Evolutionary conservation across 2,888 invertebrate species (phyloP).

Genomic region (Agrilus mali): DNA sequence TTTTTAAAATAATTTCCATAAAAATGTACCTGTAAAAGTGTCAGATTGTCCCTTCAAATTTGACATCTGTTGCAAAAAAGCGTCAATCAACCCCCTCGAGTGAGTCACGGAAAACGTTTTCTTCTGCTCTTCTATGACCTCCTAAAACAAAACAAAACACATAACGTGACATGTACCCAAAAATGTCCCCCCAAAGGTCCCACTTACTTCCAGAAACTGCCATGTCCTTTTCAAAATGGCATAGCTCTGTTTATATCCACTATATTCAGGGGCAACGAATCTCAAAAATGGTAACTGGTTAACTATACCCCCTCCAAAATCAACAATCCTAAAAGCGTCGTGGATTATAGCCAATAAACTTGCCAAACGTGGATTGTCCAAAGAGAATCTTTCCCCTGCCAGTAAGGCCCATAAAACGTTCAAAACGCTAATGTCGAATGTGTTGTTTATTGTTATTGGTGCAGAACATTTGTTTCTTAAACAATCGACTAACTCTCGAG

Average conservation of each 20-base stretch:
- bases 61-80: constrained; percentile 47
- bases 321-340: constrained; percentile 47
- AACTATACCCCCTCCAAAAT: constrained; percentile 54
- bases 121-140: constrained; percentile 42
- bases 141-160: constrained; percentile 33
- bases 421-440: constrained; percentile 49
- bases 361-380: constrained; percentile 42
- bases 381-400: constrained; percentile 51
- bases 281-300: constrained; percentile 58
- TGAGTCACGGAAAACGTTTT: constrained; percentile 31
- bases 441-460: constrained; percentile 38
- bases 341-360: constrained; percentile 45
- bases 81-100: constrained; percentile 51
- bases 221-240: constrained; percentile 40
- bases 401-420: constrained; percentile 60
- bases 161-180: neutral
- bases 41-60: constrained; percentile 32
- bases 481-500: constrained; percentile 37
- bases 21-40: constrained; percentile 36
- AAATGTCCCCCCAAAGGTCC: no score
- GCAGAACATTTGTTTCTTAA: constrained; percentile 27
- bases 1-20: no score
- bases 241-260: constrained; percentile 46
- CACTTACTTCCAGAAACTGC: constrained; percentile 40
- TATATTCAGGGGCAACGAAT: constrained; percentile 46